Conservation (phyloP, 1,140 invertebrate genomes). For the Augochlora pura region DNA sequence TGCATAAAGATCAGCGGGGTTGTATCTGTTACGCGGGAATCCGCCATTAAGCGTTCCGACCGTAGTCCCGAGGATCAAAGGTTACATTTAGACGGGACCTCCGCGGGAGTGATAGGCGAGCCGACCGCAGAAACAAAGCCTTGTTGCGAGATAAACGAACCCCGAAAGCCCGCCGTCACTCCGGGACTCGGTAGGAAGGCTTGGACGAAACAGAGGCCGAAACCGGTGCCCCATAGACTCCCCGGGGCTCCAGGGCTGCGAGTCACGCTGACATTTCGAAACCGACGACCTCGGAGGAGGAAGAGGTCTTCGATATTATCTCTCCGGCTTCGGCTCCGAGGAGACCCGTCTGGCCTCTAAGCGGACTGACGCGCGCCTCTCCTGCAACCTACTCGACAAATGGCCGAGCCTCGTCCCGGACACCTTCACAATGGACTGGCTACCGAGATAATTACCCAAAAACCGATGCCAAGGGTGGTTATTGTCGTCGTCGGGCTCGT, state of each 20-base stretch:
- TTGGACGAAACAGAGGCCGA: background rate
- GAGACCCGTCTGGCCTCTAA: constrained; percentile 20
- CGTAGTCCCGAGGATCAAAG: no score
- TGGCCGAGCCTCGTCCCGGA: constrained; percentile 30
- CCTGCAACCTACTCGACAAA: constrained; percentile 26
- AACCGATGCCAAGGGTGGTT: constrained; percentile 20
- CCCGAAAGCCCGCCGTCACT: background rate
- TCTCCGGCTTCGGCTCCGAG: constrained; percentile 50
- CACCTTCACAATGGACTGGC: constrained; percentile 25
- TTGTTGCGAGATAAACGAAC: background rate
- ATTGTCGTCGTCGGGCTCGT: constrained; percentile 26
- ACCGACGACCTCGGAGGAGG: constrained; percentile 15
- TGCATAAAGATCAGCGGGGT: no score
- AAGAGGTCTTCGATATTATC: constrained; percentile 55
- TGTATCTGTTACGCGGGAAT: no score
- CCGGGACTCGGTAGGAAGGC: background rate
- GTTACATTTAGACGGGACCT: no score
- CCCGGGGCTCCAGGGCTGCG: background rate
- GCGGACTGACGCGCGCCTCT: constrained; percentile 22
- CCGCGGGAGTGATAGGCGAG: background rate
- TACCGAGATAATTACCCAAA: constrained; percentile 57
- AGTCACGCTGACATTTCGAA: constrained; percentile 27
- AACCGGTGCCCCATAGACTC: background rate
- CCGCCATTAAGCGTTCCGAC: no score
- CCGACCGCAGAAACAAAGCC: background rate